Percentiles rank a stretch among this genome's conserved stretches.
Evolutionary conservation across 2,797 vertebrate genomes (phyloP).

Genomic region (Epinephelus malabaricus): DNA sequence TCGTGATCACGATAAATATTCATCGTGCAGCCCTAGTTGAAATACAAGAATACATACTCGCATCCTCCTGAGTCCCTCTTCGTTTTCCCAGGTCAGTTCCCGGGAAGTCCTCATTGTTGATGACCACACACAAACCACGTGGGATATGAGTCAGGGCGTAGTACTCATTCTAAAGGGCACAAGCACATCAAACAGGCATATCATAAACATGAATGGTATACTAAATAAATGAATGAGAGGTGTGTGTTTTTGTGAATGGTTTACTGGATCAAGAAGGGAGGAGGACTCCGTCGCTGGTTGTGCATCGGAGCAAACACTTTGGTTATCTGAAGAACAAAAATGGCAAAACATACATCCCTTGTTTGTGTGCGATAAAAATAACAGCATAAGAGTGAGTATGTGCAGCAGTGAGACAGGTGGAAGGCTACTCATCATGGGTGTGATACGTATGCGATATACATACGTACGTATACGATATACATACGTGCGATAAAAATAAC

Average conservation of each 20-base stretch:
- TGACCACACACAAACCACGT: conserved; percentile 81
- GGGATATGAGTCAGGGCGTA: conserved; percentile 75
- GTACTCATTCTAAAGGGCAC: conserved; percentile 47
- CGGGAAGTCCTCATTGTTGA: conserved; percentile 69
- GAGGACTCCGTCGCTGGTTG: accelerated
- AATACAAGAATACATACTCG: conserved; percentile 54
- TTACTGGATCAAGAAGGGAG: conserved; percentile 48
- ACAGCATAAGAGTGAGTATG: neutral
- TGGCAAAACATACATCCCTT: neutral
- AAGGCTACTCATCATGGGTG: neutral
- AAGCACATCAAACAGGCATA: conserved; percentile 18
- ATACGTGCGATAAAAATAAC: neutral
- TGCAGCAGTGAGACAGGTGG: neutral
- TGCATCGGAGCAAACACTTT: conserved; percentile 39
- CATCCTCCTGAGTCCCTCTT: conserved; percentile 67
- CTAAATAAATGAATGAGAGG: neutral
- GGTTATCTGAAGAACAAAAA: conserved; percentile 8
- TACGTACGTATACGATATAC: too few species aligned
- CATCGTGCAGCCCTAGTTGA: neutral
- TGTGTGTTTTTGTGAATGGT: neutral
- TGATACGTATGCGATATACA: too few species aligned
- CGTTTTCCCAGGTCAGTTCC: accelerated
- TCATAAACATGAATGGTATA: neutral
- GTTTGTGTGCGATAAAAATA: neutral
- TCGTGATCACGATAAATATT: too few species aligned